phyloP scores from a whole-genome alignment of 37 sponge, comb jelly and placozoan species.

The Agelas oroides region DNA sequence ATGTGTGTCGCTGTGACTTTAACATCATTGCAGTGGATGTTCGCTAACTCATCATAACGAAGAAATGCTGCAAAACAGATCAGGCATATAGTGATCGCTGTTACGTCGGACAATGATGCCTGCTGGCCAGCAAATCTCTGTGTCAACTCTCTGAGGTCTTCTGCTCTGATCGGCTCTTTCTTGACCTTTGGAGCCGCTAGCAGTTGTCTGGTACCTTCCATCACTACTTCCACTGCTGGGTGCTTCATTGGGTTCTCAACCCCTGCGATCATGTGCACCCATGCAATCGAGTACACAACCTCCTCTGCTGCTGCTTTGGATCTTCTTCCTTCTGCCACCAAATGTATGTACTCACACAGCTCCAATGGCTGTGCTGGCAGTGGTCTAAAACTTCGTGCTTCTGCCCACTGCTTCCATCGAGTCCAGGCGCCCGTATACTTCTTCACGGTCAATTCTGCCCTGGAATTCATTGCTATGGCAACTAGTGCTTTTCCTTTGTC shows the following conservation, averaged over 20 bases:
- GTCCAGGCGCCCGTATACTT: no score
- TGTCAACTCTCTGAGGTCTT: background rate
- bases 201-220: slow-evolving; percentile 11
- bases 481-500: no score
- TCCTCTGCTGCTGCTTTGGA: slow-evolving; percentile 37
- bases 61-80: slow-evolving; percentile 13
- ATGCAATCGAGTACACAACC: slow-evolving; percentile 11
- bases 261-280: slow-evolving; percentile 18
- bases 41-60: slow-evolving; percentile 19
- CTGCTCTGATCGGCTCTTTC: slow-evolving; percentile 12
- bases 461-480: no score
- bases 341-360: no score
- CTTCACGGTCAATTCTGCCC: no score
- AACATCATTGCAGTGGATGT: slow-evolving; percentile 11
- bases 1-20: background rate
- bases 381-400: no score
- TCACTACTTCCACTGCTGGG: background rate
- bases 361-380: no score
- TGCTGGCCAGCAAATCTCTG: background rate
- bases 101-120: slow-evolving; percentile 1
- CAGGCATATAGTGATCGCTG: background rate
- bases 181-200: background rate
- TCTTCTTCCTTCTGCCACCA: no score
- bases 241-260: background rate
- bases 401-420: no score